phyloP scores from a whole-genome alignment of 2,113 vertebrate species.

The Lepidothrix coronata region DNA sequence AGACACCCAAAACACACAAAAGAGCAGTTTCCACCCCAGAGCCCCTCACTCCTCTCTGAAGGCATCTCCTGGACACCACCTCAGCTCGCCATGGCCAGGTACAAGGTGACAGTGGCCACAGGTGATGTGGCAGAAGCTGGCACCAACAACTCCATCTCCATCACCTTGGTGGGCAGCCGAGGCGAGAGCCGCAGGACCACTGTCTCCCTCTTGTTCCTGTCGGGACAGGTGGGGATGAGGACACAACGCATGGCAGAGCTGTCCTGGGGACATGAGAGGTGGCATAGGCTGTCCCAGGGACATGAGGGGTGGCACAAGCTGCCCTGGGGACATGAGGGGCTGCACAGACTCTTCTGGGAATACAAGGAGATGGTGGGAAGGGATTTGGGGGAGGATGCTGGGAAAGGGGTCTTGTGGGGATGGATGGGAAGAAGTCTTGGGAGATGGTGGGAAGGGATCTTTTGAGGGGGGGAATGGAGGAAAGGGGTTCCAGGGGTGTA shows the following conservation, averaged over 20 bases:
- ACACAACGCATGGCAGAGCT: background rate
- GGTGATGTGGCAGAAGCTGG: background rate
- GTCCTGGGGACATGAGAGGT: background rate
- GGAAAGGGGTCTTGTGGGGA: background rate
- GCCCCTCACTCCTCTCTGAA: background rate
- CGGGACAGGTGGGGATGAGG: background rate
- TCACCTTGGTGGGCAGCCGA: background rate
- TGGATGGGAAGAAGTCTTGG: background rate
- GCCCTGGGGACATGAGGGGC: background rate
- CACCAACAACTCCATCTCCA: background rate
- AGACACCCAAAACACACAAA: background rate
- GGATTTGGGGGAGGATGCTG: background rate
- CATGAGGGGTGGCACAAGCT: background rate
- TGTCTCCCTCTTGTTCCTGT: background rate
- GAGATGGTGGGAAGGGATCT: background rate
- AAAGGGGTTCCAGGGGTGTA: background rate
- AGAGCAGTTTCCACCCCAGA: background rate
- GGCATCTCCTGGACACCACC: background rate
- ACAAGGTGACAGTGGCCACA: conserved; percentile 11
- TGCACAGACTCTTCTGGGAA: background rate
- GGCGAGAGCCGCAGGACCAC: background rate
- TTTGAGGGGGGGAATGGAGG: background rate
- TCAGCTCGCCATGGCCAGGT: background rate
- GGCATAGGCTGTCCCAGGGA: background rate
- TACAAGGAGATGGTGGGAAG: background rate